Conservation (phyloP, 2,113 vertebrate genomes). For the Melanerpes formicivorus region DNA sequence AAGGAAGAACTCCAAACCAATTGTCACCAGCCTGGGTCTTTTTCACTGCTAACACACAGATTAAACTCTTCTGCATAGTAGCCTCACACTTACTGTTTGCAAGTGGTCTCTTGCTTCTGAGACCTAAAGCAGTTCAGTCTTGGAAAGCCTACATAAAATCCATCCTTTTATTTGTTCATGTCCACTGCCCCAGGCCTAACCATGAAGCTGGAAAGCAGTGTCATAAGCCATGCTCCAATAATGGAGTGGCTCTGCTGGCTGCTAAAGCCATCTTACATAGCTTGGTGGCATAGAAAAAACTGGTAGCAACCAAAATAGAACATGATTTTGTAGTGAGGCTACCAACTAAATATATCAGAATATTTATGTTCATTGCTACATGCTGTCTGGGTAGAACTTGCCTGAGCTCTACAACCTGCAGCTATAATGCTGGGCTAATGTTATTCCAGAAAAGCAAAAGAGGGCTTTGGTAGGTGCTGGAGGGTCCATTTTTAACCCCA, state of each 20-base stretch:
- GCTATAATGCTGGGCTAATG: not conserved
- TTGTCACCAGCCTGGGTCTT: not conserved
- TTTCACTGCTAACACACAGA: not conserved
- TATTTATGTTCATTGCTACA: not conserved
- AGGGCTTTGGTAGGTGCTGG: not conserved
- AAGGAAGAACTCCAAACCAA: not conserved
- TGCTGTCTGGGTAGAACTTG: not conserved
- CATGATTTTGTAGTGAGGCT: not conserved
- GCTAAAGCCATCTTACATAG: not conserved
- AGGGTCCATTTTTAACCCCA: not conserved
- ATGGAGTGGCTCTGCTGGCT: not conserved
- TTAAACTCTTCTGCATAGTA: not conserved
- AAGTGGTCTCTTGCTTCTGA: not conserved
- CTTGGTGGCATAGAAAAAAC: not conserved
- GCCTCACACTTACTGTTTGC: not conserved
- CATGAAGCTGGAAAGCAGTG: not conserved
- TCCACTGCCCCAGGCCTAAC: not conserved
- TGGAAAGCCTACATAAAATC: not conserved
- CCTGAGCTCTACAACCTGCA: not conserved
- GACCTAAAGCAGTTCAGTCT: not conserved
- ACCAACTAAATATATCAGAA: conserved; percentile 34
- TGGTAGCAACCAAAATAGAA: conserved; percentile 33
- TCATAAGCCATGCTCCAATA: not conserved
- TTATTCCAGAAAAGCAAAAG: not conserved
- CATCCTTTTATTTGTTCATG: not conserved